Conservation (phyloP, 1,140 invertebrate species). For the Pantala flavescens region DNA sequence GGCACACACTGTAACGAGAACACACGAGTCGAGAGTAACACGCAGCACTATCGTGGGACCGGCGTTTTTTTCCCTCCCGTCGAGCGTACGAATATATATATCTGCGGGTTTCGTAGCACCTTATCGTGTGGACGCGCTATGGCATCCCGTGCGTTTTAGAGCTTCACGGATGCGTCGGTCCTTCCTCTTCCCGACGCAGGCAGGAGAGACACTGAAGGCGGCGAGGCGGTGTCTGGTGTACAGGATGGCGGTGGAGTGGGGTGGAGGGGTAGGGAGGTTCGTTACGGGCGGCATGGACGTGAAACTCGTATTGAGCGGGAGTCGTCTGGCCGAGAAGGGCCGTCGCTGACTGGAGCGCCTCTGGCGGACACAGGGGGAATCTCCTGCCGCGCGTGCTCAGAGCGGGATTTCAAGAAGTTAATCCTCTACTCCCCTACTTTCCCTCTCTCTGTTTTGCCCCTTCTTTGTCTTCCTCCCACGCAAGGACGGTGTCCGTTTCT, state of each 20-base stretch:
- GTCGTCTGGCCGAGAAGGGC: not conserved
- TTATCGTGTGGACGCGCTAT: no score
- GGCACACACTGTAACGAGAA: no score
- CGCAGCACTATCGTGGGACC: no score
- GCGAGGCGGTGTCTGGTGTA: conserved; percentile 1
- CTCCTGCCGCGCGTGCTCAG: not conserved
- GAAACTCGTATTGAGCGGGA: not conserved
- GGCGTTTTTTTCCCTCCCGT: no score
- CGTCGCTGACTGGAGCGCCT: not conserved
- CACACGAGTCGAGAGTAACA: no score
- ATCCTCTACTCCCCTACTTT: not conserved
- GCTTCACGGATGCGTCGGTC: not conserved
- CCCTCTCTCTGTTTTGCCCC: not conserved
- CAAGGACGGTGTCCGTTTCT: no score
- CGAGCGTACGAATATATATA: no score
- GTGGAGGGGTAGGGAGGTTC: not conserved
- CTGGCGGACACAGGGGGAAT: not conserved
- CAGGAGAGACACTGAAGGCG: conserved; percentile 2
- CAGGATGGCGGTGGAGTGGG: not conserved
- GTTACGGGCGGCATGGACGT: conserved; percentile 6
- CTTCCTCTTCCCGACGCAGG: not conserved
- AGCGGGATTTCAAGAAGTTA: conserved; percentile 9
- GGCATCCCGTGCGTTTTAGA: not conserved
- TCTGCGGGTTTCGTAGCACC: no score
- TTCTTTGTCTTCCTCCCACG: not conserved